Evolutionary conservation across 2,888 invertebrate genomes (phyloP), one percentile per base, ranked within the genome.

Genomic region (Caenorhabditis sp.): DNA sequence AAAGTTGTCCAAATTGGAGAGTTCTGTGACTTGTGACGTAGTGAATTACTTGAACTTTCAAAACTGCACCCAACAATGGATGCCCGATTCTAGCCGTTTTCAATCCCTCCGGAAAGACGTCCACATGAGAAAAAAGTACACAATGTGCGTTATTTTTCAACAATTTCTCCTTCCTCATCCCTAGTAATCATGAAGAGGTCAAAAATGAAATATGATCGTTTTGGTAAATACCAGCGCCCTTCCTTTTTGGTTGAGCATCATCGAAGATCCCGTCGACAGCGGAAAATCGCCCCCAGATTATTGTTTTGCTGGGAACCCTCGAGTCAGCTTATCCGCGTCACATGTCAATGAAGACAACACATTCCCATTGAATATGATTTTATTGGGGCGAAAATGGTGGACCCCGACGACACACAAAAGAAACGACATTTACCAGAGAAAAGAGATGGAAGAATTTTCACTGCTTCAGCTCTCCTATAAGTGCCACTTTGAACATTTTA

Each of bases 401-500:
- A 53, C 68, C 52, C 59, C 70, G 43, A 52, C 41, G 27, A 56
- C 37, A 2, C 35, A 24, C 6, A 55, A 48, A 35, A 70, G 32
- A 70, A 17, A 59, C n/a, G 26, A 32, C 32, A 26, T n/a, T 2
- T 27, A 52, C 35, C 24, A 17, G 24, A 37, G 15, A 24, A n/a
- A n/a, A n/a, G 32, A 66, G 70, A 70, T 70, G 59, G 53, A 70
- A 59, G 70, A 70, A 70, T 70, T 58, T 45, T 43, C 52, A 53
- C 70, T 53, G 70, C 70, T 70, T 70, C 70, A 70, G 70, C 37
- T 70, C 43, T 43, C 35, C 53, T 45, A 70, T 70, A 70, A 70
- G 70, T 70, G 70, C 45, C 70, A 70, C 70, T 70, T 70, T 70
- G 59, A 70, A 70, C 70, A 70, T 70, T 70, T 70, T 70, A 70